Percentiles rank a stretch among this genome's conserved stretches.
phyloP scores from a whole-genome alignment of 1,140 invertebrate genomes.

The Campoletis sonorensis region DNA sequence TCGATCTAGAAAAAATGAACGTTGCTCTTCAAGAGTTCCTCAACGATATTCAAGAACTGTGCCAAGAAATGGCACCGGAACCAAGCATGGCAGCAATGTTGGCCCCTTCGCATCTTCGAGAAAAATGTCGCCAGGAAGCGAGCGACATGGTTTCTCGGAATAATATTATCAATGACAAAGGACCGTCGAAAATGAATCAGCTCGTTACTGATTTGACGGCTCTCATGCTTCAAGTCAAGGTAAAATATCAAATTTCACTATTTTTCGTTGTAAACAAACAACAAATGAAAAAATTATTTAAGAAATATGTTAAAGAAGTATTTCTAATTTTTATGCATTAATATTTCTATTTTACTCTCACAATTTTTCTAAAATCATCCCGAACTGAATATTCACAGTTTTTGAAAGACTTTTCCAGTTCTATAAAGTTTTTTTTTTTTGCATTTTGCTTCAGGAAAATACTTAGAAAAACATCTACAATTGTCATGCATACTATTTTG shows the following conservation, averaged over 20 bases:
- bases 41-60: constrained; percentile 89
- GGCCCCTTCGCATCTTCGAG: constrained; percentile 90
- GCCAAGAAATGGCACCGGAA: constrained; percentile 92
- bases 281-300: too few relatives aligned
- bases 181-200: constrained; percentile 82
- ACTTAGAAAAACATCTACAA: too few relatives aligned
- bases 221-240: constrained; percentile 94
- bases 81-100: constrained; percentile 92
- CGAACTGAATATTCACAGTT: too few relatives aligned
- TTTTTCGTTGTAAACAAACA: too few relatives aligned
- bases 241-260: constrained; percentile 62
- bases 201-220: constrained; percentile 93
- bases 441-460: too few relatives aligned
- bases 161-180: constrained; percentile 80
- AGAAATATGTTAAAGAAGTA: neutral
- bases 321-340: too few relatives aligned
- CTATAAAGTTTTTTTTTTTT: too few relatives aligned
- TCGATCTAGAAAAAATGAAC: constrained; percentile 95
- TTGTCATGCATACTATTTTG: neutral
- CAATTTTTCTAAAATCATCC: too few relatives aligned
- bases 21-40: constrained; percentile 90
- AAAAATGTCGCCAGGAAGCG: constrained; percentile 91
- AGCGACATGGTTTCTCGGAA: constrained; percentile 87
- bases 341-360: too few relatives aligned
- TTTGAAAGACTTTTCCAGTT: too few relatives aligned